A percentile compares a stretch with the other conserved stretches of the same genome.
Conservation (phyloP, 2,113 vertebrate species). For the Vanacampus margaritifer region DNA sequence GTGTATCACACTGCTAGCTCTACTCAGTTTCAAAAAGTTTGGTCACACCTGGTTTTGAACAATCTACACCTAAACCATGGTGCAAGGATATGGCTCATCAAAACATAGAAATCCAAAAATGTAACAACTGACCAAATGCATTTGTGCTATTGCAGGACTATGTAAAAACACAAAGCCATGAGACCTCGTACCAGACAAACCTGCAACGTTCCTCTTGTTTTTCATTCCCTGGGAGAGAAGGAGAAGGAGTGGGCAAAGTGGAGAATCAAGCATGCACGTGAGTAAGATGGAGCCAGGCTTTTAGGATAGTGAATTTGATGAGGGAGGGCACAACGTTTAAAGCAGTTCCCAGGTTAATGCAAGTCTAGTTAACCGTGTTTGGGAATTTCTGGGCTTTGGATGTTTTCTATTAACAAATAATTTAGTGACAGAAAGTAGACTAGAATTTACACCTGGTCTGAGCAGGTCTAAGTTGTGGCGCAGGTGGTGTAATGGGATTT, state of each 20-base stretch:
- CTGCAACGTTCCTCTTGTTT: slow-evolving; percentile 77
- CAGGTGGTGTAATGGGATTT: no score
- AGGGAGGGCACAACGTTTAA: background rate
- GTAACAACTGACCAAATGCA: background rate
- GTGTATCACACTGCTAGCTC: no score
- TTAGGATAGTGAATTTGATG: background rate
- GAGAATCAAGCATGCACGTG: slow-evolving; percentile 86
- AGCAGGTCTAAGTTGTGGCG: no score
- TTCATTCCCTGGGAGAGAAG: slow-evolving; percentile 47
- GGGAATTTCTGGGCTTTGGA: no score
- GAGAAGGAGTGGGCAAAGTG: slow-evolving; percentile 36
- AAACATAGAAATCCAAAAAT: background rate
- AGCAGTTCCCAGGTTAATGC: background rate
- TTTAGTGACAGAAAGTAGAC: no score
- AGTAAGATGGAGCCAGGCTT: slow-evolving; percentile 48
- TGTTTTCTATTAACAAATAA: no score
- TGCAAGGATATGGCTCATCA: no score
- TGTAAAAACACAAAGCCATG: slow-evolving; percentile 58
- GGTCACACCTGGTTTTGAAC: no score
- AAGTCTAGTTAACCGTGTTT: no score
- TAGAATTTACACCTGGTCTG: no score
- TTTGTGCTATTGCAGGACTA: slow-evolving; percentile 51
- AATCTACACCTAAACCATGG: no score
- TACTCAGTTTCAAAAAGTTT: no score
- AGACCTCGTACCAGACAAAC: slow-evolving; percentile 87